Base-by-base conservation (phyloP, 2,888 invertebrate species). In the Syrista parreyssii region DNA sequence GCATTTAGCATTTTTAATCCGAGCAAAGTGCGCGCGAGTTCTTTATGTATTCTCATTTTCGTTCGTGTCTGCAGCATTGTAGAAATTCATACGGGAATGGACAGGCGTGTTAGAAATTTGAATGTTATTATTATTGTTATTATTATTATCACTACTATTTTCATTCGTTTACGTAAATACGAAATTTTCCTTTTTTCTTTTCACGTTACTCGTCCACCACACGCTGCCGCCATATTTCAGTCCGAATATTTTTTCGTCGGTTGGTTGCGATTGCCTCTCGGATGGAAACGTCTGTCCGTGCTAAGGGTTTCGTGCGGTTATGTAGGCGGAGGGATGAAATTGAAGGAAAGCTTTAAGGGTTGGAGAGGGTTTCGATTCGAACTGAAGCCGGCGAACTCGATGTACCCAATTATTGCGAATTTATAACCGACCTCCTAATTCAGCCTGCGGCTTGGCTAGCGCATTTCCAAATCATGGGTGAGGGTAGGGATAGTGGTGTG, bases 1-100 rank as follows among this genome's bases (percentile, higher is more conserved):
- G 88, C 88, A 89, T 90, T 90, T 87, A 89, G 87, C 89, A 89
- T 89, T 89, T 90, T 90, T 89, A 90, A 89, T 89, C 86, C 86
- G 79, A 82, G 79, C 84, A 85, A 88, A 86, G 86, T 86, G 86
- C 85, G 84, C 75, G 2, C 32, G 33, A 74, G 30, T 74, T 35
- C n/a, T 33, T 74, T 74, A 55, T 55, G 55, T 55, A 55, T 55
- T 55, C 55, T 55, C 55, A 55, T 55, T 55, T 55, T 55, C 55
- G 55, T 55, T 55, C 9, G 55, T 55, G 23, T 55, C 55, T 55
- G 23, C 55, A 23, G 55, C 23, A 9, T 55, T 55, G 23, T 55
- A 55, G 55, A 55, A 55, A 23, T 55, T 55, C 9, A 1, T 9
- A 2, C 55, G 2, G 23, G 23, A 9, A 9, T 55, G 55, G 23